Evolutionary conservation across 2,888 invertebrate species (phyloP).

Genomic region (Andrena haemorrhoa): DNA sequence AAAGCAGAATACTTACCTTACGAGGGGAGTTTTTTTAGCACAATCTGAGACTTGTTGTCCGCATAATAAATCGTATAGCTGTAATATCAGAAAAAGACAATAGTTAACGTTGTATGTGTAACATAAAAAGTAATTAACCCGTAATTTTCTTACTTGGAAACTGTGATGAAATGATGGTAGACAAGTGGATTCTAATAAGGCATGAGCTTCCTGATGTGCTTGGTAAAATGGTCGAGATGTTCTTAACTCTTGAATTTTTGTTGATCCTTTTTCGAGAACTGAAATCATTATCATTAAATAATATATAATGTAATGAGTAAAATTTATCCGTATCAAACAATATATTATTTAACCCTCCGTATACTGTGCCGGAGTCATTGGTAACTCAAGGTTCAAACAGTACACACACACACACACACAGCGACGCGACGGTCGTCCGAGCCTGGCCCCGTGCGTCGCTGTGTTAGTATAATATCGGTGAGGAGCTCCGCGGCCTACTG

Average conservation of each 20-base stretch:
- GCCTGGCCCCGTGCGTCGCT: too few relatives aligned
- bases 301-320: neutral
- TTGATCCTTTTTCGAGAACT: slow-evolving; percentile 88
- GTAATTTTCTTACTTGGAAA: slow-evolving; percentile 87
- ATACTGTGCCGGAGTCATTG: too few relatives aligned
- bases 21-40: slow-evolving; percentile 85
- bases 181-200: slow-evolving; percentile 90
- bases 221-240: slow-evolving; percentile 92
- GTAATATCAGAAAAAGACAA: slow-evolving; percentile 75
- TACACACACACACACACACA: too few relatives aligned
- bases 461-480: too few relatives aligned
- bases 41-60: slow-evolving; percentile 88
- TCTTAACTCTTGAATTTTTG: slow-evolving; percentile 89
- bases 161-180: slow-evolving; percentile 93
- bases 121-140: neutral
- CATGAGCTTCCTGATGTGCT: slow-evolving; percentile 92
- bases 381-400: too few relatives aligned
- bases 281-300: slow-evolving; percentile 5
- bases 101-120: neutral
- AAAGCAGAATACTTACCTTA: slow-evolving; percentile 85
- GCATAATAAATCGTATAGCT: slow-evolving; percentile 91
- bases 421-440: too few relatives aligned
- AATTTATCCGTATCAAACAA: neutral
- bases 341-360: too few relatives aligned
- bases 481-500: too few relatives aligned